Percentiles rank a stretch among this genome's conserved stretches.
Evolutionary conservation across 2,797 vertebrate genomes (phyloP).

Genomic region (Coracias cyanogaster): DNA sequence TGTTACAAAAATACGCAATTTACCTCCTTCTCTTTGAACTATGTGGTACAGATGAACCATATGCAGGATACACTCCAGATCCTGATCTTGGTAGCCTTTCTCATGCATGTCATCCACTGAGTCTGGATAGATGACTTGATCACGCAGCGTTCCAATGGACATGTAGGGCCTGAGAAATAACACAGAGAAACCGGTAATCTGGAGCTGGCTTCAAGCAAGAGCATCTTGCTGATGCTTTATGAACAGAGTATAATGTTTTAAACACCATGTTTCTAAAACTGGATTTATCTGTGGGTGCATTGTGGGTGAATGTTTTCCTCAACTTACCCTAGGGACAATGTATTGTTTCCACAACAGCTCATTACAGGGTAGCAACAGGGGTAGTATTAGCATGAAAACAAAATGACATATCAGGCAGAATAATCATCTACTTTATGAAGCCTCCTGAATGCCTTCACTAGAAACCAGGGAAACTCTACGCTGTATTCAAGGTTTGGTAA

Average conservation of each 20-base stretch:
- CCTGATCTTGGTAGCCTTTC: constrained; percentile 88
- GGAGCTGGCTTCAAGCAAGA: neutral
- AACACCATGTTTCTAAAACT: constrained; percentile 15
- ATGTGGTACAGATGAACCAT: constrained; percentile 96
- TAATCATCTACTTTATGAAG: neutral
- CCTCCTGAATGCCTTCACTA: neutral
- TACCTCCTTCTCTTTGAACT: constrained; percentile 97
- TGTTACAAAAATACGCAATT: neutral
- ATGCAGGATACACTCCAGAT: constrained; percentile 92
- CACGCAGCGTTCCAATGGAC: constrained; percentile 94
- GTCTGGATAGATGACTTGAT: constrained; percentile 98
- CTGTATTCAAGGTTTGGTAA: neutral
- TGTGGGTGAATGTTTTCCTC: neutral
- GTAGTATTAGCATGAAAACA: neutral
- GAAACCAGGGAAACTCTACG: neutral
- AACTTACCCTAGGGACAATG: neutral
- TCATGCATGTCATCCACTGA: constrained; percentile 92
- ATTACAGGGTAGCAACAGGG: constrained; percentile 12
- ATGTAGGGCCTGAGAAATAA: constrained; percentile 91
- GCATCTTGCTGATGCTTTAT: neutral
- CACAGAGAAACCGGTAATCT: neutral
- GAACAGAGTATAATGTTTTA: neutral
- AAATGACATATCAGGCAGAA: constrained; percentile 1
- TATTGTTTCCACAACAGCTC: constrained; percentile 20
- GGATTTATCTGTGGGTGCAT: neutral